These are phyloP conservation scores for Anolis sagrei DNA, from an alignment of 2,113 vertebrate genomes.

Conservation along the genomic window DNA sequence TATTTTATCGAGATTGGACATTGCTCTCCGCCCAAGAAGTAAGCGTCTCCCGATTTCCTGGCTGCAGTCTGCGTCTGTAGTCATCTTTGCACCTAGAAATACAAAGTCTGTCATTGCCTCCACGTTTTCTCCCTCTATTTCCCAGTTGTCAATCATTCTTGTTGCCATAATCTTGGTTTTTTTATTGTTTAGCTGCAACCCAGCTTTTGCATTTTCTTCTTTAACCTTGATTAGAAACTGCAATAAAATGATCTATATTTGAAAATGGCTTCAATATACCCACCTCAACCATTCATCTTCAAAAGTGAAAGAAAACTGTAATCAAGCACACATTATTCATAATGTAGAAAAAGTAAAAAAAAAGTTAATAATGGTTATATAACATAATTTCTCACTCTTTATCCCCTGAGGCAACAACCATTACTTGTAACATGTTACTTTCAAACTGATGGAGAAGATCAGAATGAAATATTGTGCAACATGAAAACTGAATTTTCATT, in stretches of 20 bases:
- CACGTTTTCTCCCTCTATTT: too few relatives aligned
- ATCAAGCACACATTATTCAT: neutral
- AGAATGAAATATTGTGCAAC: slow-evolving; percentile 9
- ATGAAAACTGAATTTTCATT: neutral
- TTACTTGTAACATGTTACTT: neutral
- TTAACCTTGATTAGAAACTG: too few relatives aligned
- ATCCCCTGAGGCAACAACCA: neutral
- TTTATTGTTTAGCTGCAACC: too few relatives aligned
- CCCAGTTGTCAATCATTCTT: too few relatives aligned
- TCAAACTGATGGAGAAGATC: neutral
- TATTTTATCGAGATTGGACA: too few relatives aligned
- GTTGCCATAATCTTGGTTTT: too few relatives aligned
- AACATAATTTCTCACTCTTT: neutral
- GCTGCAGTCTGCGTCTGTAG: too few relatives aligned
- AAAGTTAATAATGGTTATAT: neutral
- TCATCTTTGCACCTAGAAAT: too few relatives aligned
- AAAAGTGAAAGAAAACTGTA: neutral
- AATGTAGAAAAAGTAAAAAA: neutral
- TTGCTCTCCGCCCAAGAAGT: too few relatives aligned
- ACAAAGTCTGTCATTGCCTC: too few relatives aligned
- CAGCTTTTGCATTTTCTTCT: too few relatives aligned
- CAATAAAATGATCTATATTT: neutral
- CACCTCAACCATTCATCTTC: neutral
- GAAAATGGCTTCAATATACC: neutral
- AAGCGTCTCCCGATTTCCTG: too few relatives aligned